phyloP scores from a whole-genome alignment of 2,113 vertebrate genomes.

The Piprites chloris region DNA sequence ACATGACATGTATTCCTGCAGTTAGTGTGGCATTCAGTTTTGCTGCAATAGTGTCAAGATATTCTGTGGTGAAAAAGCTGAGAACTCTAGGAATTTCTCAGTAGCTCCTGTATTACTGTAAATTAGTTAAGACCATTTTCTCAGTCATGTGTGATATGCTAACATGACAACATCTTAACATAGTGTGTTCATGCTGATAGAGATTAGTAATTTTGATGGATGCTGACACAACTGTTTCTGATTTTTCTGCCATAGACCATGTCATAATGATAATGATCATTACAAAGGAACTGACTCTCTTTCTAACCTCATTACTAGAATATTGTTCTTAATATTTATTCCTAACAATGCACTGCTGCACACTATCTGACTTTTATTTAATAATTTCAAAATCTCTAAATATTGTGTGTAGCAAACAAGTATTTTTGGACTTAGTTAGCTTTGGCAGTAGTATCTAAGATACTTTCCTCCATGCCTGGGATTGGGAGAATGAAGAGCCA shows the following conservation, averaged over 20 bases:
- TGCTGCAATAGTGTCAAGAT: background rate
- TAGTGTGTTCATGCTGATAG: background rate
- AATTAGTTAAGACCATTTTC: background rate
- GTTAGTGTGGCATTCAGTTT: background rate
- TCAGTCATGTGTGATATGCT: background rate
- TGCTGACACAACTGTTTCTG: background rate
- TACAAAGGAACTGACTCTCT: background rate
- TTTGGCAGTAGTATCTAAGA: background rate
- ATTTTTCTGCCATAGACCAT: background rate
- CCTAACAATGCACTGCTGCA: background rate
- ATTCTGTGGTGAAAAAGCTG: background rate
- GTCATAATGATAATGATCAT: background rate
- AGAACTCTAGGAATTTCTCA: background rate
- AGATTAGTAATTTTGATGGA: background rate
- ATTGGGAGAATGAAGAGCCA: background rate
- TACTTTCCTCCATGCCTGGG: background rate
- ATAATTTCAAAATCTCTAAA: background rate
- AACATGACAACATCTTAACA: background rate
- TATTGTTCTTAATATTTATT: background rate
- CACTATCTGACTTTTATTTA: background rate
- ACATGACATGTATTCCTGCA: background rate
- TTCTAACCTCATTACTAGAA: background rate
- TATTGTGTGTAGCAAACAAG: accelerated
- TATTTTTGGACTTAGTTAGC: background rate
- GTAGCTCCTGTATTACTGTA: background rate